Base-by-base conservation (phyloP, 2,888 invertebrate genomes). In the Neoitamus cyanurus region DNA sequence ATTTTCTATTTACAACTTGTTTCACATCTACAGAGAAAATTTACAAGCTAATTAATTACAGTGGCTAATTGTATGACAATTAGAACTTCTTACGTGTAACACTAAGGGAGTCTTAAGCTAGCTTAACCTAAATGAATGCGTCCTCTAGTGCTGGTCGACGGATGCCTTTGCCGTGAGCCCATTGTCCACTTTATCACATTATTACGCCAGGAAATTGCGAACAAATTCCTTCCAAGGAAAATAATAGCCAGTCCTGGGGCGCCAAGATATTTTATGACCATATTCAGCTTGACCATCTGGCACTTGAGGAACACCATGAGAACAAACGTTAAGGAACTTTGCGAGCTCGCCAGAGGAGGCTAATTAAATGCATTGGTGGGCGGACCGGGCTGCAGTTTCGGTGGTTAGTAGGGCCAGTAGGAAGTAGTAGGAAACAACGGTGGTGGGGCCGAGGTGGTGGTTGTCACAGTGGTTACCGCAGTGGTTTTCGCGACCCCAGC, bases 361-460 rank as follows among this genome's bases (percentile, higher is more conserved):
- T 89, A 90, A 88, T 91, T 89, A 89, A 90, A 90, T 88, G 90
- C 87, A 88, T 89, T 90, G 84, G 89, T 87, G 86, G 90, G 88
- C 86, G 89, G 88, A 86, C 89, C 89, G 83, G 87, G 90, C 88
- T 89, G 91, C 88, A 87, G 90, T 86, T 85, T 87, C 84, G 91
- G 90, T 20, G 91, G 90, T 80, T 92, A 91, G 87, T 92, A 92
- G 15, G 92, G 91, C 92, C 93, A 93, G 88, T 93, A 93, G 80
- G 92, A 92, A 42, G 93, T 92, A 20, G 93, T 92, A 2, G 93
- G 92, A 86, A 93, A 92, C 46, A 93, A 91, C 2, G 89, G 88
- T 13, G 92, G 89, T 1, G 92, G 88, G 31, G 87, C 88, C 3
- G 86, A 11, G 90, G 89, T 89, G 91, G 90, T 85, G 92, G 92